Base-by-base conservation (phyloP, 2,797 vertebrate species). In the Acomys russatus region DNA sequence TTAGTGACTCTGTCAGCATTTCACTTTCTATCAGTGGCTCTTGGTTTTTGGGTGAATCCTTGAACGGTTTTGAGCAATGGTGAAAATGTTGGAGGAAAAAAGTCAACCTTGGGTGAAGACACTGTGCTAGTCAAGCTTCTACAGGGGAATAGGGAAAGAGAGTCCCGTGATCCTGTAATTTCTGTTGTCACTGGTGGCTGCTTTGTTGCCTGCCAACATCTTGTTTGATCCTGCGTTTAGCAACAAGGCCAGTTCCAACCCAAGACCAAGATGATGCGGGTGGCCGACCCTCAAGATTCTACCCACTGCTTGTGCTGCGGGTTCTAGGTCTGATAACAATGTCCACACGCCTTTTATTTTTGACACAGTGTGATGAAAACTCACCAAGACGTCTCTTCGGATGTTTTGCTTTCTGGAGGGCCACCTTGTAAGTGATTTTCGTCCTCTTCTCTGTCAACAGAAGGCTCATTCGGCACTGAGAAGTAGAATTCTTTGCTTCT, bases 291-390 rank as follows among this genome's bases (percentile, higher is more conserved):
- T 97, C 88, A 18, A 56, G 77, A 82, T 90, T 93, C 63, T 82
- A 59, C 28, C 10, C 78, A 18, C 90, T 73, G 23, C 22, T 93
- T 91, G 61, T 94, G n/a, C 74, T 35, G 66, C 76, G 73, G 23
- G 25, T 83, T 92, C 59, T 88, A 54, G 51, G 5, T 92, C 77
- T 88, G 71, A 3, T 80, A 68, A 28, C 28, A 33, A 88, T 93
- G 92, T 25, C 92, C 25, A 66, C 2, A 9, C 77, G 76, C 25
- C 54, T 97, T 94, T 68, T 82, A 82, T 94, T 96, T 97, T 96
- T 93, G 56, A 74, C 74, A 51, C 0, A 38, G 33, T 88, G 35
- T 83, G 66, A 68, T 85, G 66, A 92, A 96, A 95, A 93, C 9
- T 9, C n/a, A 68, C 30, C 59, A 44, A 93, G 54, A 38, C 44